Evolutionary conservation across 2,113 vertebrate species (phyloP), one percentile per base, ranked within the genome.

Genomic region (Ammodramus savannarum): DNA sequence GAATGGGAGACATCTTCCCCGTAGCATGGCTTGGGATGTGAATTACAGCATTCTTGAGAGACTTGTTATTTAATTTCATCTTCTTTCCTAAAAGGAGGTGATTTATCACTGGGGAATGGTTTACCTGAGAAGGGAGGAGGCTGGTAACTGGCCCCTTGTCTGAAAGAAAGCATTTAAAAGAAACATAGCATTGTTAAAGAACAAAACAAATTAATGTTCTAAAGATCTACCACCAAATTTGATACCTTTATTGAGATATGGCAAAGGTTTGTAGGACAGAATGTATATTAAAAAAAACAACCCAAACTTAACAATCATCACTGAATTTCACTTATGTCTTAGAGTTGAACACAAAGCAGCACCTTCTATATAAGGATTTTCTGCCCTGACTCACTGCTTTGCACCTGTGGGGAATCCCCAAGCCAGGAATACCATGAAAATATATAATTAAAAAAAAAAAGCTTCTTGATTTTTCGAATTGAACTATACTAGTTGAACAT

Each of bases 31-130:
- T 97, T n/a, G 97, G 97, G 38, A 98, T 95, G 65, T 98, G 98
- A 69, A 98, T 93, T 54, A 98, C 94, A 32, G 98, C 97, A 26
- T 98, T 98, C 95, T 97, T 98, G 79, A 98, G 83, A 62, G 98
- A 95, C 52, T 95, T 96, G 90, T 98, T 98, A 21, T 94, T 96
- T 52, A 96, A 57, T 68, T 97, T 98, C 83, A 98, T 98, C 96
- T 98, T 99, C 91, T 98, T 98, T n/a, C 99, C 99, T 96, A 99
- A 97, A 29, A 99, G 98, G 82, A 99, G 99, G 97, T 99, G 99
- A 95, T 99, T 99, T 95, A 99, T 99, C 59, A 99, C 99, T 0
- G 99, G 97, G 72, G 98, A 98, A 27, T 98, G 97, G 91, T 99
- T 99, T 87, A 99, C 98, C 96, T 99, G 99, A 93, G 99, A 99